Base-by-base conservation (phyloP, 2,113 vertebrate genomes). In the Calypte anna region DNA sequence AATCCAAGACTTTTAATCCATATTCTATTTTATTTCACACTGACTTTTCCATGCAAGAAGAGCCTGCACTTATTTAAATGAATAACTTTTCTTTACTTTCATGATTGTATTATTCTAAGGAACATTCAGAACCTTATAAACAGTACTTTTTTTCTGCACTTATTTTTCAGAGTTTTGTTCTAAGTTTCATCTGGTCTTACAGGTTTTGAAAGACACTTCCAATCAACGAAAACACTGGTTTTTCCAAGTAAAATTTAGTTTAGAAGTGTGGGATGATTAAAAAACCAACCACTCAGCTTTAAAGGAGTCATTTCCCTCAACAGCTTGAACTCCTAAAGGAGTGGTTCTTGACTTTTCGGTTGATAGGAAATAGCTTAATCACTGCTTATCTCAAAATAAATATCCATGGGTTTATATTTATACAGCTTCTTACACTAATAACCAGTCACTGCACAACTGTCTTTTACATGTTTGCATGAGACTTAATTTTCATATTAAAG, bases 331-430 rank as follows among this genome's bases (percentile, higher is more conserved):
- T 94, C 40, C 68, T 73, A 46, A 10, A 92, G 40, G 75, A 93
- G 55, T 54, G 68, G 68, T 88, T 92, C 91, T 93, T 96, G 83
- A 95, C 80, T 83, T 92, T 90, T 86, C 74, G 86, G 73, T 93
- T 86, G 63, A 10, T 82, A 83, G 83, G 30, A 83, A 93, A 93
- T 38, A 62, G 59, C 46, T 90, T 74, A 73, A 88, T 81, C 83
- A 58, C 80, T 93, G 83, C 61, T 95, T 75, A 59, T 55, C 53
- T 79, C 57, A 63, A 24, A 74, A 40, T 69, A 86, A 79, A 90
- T 75, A 93, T 12, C 50, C 13, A 1, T 38, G 50, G 77, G 66
- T 89, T 90, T 50, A 44, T 64, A 88, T 43, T n/a, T 63, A 64
- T 46, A 5, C 58, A 55, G 22, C 22, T 70, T 75, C 55, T 81